A percentile compares a stretch with the other conserved stretches of the same genome.
These are phyloP conservation scores for Gymnodraco acuticeps DNA, from an alignment of 2,797 vertebrate species.

Conservation along the genomic window DNA sequence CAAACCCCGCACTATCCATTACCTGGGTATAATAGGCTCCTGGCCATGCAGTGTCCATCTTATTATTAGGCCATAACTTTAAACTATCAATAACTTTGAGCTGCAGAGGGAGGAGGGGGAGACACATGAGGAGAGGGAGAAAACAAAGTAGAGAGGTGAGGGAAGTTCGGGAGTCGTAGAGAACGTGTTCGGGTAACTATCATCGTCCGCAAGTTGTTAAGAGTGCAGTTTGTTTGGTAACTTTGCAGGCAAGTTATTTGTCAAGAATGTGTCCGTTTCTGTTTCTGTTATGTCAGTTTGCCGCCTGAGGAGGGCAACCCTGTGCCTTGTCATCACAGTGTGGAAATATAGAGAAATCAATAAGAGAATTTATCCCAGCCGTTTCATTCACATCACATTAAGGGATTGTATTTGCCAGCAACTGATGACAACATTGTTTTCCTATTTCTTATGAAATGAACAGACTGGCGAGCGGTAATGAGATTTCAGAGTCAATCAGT, in stretches of 20 bases:
- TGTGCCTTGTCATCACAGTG: conserved; percentile 55
- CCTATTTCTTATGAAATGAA: conserved; percentile 47
- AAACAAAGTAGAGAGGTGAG: conserved; percentile 69
- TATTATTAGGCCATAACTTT: conserved; percentile 89
- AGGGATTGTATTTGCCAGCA: conserved; percentile 45
- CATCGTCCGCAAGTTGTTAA: conserved; percentile 38
- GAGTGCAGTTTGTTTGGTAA: conserved; percentile 29
- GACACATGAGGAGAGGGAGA: conserved; percentile 36
- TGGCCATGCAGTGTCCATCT: conserved; percentile 84
- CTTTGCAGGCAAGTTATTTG: conserved; percentile 29
- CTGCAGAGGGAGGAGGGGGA: conserved; percentile 36
- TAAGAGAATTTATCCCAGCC: conserved; percentile 51
- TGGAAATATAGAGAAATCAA: conserved; percentile 55
- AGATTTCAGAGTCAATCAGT: conserved; percentile 37
- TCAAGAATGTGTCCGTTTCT: conserved; percentile 27
- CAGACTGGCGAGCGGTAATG: conserved; percentile 15
- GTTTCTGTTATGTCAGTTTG: conserved; percentile 44
- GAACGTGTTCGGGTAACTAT: conserved; percentile 63
- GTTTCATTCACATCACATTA: conserved; percentile 59
- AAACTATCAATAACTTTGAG: conserved; percentile 88
- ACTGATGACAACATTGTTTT: conserved; percentile 53
- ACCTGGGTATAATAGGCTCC: conserved; percentile 85
- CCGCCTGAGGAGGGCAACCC: conserved; percentile 80
- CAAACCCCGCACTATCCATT: conserved; percentile 86
- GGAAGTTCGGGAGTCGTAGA: conserved; percentile 66